Evolutionary conservation across 2,888 invertebrate species (phyloP).

Genomic region (Hirtodrosophila histrioides): DNA sequence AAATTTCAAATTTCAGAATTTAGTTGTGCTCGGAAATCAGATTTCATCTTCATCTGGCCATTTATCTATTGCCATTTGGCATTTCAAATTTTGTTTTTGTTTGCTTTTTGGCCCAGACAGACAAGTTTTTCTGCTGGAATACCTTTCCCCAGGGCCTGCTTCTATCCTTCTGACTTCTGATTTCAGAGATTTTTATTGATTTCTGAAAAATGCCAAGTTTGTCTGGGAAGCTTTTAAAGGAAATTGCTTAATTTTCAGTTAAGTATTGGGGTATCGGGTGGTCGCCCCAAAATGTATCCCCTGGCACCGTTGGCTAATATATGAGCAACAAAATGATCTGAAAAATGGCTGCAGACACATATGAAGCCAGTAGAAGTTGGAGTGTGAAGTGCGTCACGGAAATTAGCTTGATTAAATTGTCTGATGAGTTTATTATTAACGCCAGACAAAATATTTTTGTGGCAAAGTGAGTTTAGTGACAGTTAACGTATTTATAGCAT

Average conservation of each 20-base stretch:
- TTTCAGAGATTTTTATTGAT: slow-evolving; percentile 23
- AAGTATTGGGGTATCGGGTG: not conserved
- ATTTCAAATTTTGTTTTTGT: slow-evolving; percentile 15
- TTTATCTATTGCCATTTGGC: slow-evolving; percentile 10
- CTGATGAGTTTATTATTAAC: slow-evolving; percentile 20
- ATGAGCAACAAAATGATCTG: slow-evolving; percentile 12
- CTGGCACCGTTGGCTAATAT: slow-evolving; percentile 13
- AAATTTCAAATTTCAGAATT: no score
- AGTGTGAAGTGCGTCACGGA: slow-evolving; percentile 28
- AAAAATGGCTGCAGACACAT: not conserved
- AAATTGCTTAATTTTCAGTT: slow-evolving; percentile 41
- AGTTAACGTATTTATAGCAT: not conserved
- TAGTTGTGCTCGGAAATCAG: no score
- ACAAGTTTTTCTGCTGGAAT: not conserved
- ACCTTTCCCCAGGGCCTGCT: not conserved
- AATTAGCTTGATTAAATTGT: slow-evolving; percentile 52
- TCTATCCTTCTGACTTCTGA: not conserved
- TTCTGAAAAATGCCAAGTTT: slow-evolving; percentile 16
- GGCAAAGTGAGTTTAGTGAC: slow-evolving; percentile 6
- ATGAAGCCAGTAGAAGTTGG: not conserved
- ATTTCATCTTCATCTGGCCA: not conserved
- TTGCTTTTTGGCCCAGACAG: slow-evolving; percentile 5
- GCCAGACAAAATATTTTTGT: slow-evolving; percentile 25
- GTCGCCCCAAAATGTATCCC: slow-evolving; percentile 1
- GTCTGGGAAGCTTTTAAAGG: slow-evolving; percentile 10